Conservation (phyloP, 2,113 vertebrate species). For the Sander lucioperca region DNA sequence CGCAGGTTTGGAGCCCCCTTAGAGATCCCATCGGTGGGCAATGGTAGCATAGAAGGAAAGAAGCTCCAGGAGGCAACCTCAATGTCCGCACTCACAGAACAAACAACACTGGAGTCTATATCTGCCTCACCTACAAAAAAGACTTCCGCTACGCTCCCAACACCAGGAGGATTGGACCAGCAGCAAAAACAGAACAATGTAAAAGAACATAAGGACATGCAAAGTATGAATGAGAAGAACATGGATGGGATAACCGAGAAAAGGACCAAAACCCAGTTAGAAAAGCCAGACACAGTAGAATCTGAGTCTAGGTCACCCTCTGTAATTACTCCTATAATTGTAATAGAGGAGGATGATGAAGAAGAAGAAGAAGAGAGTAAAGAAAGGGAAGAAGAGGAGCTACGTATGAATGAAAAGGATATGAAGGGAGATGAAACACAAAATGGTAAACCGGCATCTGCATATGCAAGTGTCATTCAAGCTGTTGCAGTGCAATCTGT, state of each 20-base stretch:
- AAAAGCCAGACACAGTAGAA: constrained; percentile 22
- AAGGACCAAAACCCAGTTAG: constrained; percentile 61
- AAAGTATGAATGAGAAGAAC: constrained; percentile 18
- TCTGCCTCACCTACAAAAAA: constrained; percentile 60
- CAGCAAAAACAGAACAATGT: constrained; percentile 32
- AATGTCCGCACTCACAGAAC: constrained; percentile 87
- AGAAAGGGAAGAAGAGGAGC: constrained; percentile 14
- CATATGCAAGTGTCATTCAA: constrained; percentile 86
- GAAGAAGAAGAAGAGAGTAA: constrained; percentile 56
- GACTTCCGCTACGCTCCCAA: constrained; percentile 52
- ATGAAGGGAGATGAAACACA: constrained; percentile 6
- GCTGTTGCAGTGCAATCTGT: constrained; percentile 69
- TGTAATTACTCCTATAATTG: constrained; percentile 64
- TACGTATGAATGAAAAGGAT: constrained; percentile 34
- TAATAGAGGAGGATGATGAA: constrained; percentile 61
- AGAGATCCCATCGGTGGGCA: constrained; percentile 88
- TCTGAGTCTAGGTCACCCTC: constrained; percentile 43
- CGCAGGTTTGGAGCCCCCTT: constrained; percentile 92
- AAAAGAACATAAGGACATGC: constrained; percentile 11
- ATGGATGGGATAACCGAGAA: constrained; percentile 25
- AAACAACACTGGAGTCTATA: constrained; percentile 70
- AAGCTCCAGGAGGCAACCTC: constrained; percentile 89
- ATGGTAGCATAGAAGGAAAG: constrained; percentile 69
- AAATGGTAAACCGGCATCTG: constrained; percentile 48
- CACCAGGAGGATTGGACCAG: constrained; percentile 55